Evolutionary conservation across 2,113 vertebrate genomes (phyloP), one percentile per base, ranked within the genome.

Genomic region (Engystomops pustulosus): DNA sequence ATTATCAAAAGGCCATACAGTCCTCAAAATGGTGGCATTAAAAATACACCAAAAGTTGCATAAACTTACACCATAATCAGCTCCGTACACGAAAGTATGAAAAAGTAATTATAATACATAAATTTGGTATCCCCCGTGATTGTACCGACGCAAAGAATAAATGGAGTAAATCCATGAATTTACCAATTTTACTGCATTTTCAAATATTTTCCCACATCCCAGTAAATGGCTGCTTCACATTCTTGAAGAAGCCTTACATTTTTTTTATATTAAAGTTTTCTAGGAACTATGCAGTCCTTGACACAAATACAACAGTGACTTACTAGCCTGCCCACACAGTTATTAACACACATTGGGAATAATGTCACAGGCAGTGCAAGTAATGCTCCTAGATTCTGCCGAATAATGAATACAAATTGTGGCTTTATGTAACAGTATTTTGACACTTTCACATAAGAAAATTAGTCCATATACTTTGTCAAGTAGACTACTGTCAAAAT

Each of bases 361-460:
- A 78, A 34, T 78, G 51, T 78, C 75, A 78, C n/a, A 58, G 20
- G 32, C 75, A 38, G 34, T 25, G 75, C 75, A 78, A 78, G 34
- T 78, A 78, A 60, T 60, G 60, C 53, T 27, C 47, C 11, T 44
- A 32, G n/a, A 79, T 10, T 79, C 23, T 65, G 41, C 23, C 32
- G 77, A 79, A 30, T 45, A 67, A 60, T 27, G 77, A 67, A 79
- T 79, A 67, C 77, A 79, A 79, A 62, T 44, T 47, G 77, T 32
- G 58, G 32, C 58, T 62, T 78, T 58, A 78, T 41, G 34, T 23
- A 77, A 38, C 30, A 38, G 27, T 78, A 55, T 78, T 58, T 78
- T 78, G 51, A 58, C 51, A 78, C 10, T 25, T 78, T 36, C 20
- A 41, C 49, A 79, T 17, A 79, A 14, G 55, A 79, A 32, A 79